phyloP scores from a whole-genome alignment of 1,140 invertebrate genomes.

The Drosophila willistoni region DNA sequence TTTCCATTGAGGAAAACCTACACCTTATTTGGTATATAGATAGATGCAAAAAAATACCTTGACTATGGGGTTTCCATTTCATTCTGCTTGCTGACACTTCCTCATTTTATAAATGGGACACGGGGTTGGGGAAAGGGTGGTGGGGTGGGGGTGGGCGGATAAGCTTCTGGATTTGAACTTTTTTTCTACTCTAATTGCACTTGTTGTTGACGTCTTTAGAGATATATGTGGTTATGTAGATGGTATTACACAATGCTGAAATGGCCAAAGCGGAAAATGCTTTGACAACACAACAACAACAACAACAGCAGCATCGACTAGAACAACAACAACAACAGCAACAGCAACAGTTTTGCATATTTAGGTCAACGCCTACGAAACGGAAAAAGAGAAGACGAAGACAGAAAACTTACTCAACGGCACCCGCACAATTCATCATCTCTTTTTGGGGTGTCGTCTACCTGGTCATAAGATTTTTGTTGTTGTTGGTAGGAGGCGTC shows the following conservation, averaged over 20 bases:
- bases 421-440: conserved; percentile 75
- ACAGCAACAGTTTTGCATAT: conserved; percentile 46
- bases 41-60: conserved; percentile 48
- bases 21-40: conserved; percentile 12
- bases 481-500: conserved; percentile 43
- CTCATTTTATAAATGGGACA: conserved; percentile 23
- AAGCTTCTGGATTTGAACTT: conserved; percentile 11
- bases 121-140: too few species aligned
- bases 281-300: conserved; percentile 39
- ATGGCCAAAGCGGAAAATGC: conserved; percentile 64
- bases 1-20: conserved; percentile 54
- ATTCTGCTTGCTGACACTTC: conserved; percentile 20
- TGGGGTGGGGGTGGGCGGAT: not conserved
- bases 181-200: conserved; percentile 64
- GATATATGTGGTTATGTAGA: conserved; percentile 38
- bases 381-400: conserved; percentile 58
- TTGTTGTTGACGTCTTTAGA: conserved; percentile 46
- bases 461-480: conserved; percentile 64
- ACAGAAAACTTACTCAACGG: conserved; percentile 71
- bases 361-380: conserved; percentile 77
- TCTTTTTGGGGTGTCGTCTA: conserved; percentile 59
- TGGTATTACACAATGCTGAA: conserved; percentile 64
- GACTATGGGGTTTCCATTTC: conserved; percentile 64
- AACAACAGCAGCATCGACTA: conserved; percentile 6
- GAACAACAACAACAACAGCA: not conserved